Conservation (phyloP, 2,888 invertebrate genomes). For the Tipula lateralis region DNA sequence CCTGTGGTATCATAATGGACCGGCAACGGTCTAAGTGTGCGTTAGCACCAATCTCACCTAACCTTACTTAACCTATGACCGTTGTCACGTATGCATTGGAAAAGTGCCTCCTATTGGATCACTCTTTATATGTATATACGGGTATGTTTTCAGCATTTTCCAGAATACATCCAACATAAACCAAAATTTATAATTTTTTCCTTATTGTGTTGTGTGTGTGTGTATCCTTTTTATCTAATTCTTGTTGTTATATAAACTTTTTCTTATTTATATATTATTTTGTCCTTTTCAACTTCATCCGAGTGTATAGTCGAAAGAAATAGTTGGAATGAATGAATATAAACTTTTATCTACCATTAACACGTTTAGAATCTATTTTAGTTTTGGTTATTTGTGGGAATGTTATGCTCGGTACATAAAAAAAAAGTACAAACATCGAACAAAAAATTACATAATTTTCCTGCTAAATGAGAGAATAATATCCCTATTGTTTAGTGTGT, state of each 20-base stretch:
- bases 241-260: background rate
- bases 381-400: background rate
- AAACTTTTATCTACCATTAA: background rate
- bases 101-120: too few species aligned
- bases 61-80: too few species aligned
- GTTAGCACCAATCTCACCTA: too few species aligned
- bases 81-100: too few species aligned
- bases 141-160: background rate
- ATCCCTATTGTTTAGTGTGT: background rate
- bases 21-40: too few species aligned
- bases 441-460: background rate
- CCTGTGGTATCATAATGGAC: too few species aligned
- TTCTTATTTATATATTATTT: background rate
- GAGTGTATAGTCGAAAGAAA: background rate
- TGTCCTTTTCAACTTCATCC: background rate
- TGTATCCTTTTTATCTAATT: background rate
- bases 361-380: slow-evolving; percentile 24
- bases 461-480: background rate
- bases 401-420: background rate
- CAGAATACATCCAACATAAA: background rate
- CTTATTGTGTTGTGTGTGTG: background rate
- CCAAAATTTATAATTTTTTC: background rate
- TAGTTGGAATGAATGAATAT: slow-evolving; percentile 20
- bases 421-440: background rate
- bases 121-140: too few species aligned